These are phyloP conservation scores for Poeciliopsis occidentalis DNA, from an alignment of 2,113 vertebrate genomes.

Conservation along the genomic window DNA sequence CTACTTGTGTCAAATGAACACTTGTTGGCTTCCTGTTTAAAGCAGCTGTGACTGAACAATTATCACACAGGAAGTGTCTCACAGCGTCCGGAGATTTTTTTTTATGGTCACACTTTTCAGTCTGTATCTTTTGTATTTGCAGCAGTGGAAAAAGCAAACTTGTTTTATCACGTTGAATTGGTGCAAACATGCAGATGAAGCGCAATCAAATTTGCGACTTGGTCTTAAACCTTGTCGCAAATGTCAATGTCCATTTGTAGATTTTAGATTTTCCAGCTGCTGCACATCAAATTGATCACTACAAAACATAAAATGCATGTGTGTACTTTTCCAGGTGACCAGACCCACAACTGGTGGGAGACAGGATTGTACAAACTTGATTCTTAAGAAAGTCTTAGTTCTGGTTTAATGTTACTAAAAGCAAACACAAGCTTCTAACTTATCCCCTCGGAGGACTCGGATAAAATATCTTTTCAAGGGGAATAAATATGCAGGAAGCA, in stretches of 20 bases:
- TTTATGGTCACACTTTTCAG: conserved; percentile 7
- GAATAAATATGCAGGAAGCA: conserved; percentile 39
- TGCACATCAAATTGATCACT: background rate
- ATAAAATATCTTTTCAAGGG: conserved; percentile 5
- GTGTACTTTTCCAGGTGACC: background rate
- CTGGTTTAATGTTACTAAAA: background rate
- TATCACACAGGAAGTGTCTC: conserved; percentile 6
- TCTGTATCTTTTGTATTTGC: background rate
- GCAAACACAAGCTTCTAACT: background rate
- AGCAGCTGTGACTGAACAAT: conserved; percentile 26
- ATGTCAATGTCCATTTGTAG: background rate
- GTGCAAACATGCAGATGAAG: background rate
- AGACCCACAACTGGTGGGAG: background rate
- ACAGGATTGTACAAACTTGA: background rate
- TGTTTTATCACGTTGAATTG: background rate
- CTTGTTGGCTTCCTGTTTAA: conserved; percentile 15
- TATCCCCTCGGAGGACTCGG: conserved; percentile 3
- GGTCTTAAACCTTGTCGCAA: background rate
- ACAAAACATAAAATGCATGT: background rate
- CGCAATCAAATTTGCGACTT: background rate
- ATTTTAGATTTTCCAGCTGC: background rate
- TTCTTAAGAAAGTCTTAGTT: background rate
- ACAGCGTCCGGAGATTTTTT: background rate
- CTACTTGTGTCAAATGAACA: background rate
- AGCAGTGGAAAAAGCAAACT: background rate